Base-by-base conservation (phyloP, 1,140 invertebrate genomes). In the Drosophila bocqueti region DNA sequence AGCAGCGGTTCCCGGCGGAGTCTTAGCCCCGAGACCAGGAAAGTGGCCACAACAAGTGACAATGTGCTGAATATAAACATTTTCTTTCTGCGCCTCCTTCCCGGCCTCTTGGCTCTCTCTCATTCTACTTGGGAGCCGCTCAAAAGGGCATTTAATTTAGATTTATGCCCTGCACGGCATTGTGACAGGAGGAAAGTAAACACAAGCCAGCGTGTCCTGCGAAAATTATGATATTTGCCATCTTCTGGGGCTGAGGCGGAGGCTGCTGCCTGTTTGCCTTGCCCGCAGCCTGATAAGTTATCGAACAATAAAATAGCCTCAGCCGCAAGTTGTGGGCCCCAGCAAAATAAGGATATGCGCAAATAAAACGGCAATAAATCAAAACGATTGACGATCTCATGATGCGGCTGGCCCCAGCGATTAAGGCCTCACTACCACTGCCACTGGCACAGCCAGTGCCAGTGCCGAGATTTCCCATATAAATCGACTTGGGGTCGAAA, bases 321-420 rank as follows among this genome's bases (percentile, higher is more conserved):
- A 40, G 57, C 63, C 36, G 45, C 47, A 67, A 68, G 61, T 66
- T 66, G 46, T 21, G 46, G 31, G 13, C 52, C 26, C 60, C 66
- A 76, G 58, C 64, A 72, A 85, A 82, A 90, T 85, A 91, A 80
- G 85, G 86, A 90, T 90, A 90, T 90, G 85, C 86, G 85, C 85
- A 90, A 90, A 90, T 90, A 90, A 90, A 91, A 85, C 74, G 69
- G 85, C 86, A 90, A 90, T 90, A 90, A 90, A 90, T 90, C 85
- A 90, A 91, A 90, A 85, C 76, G 69, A 80, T 84, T 91, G 85
- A 91, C 86, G 82, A 90, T 90, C 86, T 82, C 81, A 84, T 76
- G 77, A 80, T 83, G 81, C 69, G 77, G 73, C 68, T 84, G 77
- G 85, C 84, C 84, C 55, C 74, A 79, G 77, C 84, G 84, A 87